phyloP scores from a whole-genome alignment of 2,113 vertebrate species.

The Cephalopholis sonnerati region DNA sequence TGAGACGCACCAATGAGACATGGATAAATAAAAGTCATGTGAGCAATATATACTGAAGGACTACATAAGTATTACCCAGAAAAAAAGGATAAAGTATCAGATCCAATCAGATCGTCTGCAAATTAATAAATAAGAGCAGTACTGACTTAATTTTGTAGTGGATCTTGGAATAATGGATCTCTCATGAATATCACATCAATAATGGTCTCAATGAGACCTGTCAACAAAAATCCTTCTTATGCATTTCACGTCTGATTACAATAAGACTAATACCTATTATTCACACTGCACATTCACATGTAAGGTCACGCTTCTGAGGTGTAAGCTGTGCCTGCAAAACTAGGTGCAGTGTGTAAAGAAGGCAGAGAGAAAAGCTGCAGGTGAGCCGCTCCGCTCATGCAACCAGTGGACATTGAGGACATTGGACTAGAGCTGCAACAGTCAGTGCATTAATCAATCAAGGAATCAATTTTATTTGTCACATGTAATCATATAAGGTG shows the following conservation, averaged over 20 bases:
- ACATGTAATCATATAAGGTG: too few relatives aligned
- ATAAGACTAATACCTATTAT: neutral
- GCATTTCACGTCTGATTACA: neutral
- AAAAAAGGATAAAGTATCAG: neutral
- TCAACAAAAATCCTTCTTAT: neutral
- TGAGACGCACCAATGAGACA: conserved; percentile 31
- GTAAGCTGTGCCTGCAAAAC: neutral
- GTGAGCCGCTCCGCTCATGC: neutral
- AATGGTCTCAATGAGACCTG: neutral
- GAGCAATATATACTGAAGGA: conserved; percentile 19
- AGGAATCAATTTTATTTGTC: too few relatives aligned
- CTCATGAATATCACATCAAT: neutral
- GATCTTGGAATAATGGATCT: neutral
- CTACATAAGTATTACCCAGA: conserved; percentile 1
- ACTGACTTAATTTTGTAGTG: neutral
- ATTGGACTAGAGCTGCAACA: neutral
- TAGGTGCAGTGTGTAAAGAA: neutral
- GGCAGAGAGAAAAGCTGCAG: neutral
- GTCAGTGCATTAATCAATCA: neutral
- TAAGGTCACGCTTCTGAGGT: too few relatives aligned
- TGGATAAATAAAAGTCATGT: conserved; percentile 41
- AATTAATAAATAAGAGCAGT: neutral
- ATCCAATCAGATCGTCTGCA: conserved; percentile 1
- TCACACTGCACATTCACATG: neutral
- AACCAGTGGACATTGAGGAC: neutral